These are phyloP conservation scores for Cheirogaleus major DNA, from an alignment of 2,797 vertebrate species.

Conservation along the genomic window DNA sequence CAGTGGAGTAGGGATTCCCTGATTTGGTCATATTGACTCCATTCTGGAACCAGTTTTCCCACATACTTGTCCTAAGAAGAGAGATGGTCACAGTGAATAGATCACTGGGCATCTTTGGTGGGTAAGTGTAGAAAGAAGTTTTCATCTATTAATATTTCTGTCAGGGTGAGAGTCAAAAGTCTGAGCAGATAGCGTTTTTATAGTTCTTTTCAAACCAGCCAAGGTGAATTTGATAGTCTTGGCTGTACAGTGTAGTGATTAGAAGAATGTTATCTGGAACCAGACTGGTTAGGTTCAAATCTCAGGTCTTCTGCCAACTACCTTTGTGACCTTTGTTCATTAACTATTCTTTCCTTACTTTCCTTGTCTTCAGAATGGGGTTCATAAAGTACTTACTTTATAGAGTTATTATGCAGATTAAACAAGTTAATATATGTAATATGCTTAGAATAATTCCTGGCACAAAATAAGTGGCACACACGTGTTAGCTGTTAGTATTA, in stretches of 20 bases:
- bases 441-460: neutral
- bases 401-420: neutral
- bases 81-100: neutral
- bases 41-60: neutral
- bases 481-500: neutral
- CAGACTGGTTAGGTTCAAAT: neutral
- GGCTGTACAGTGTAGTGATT: neutral
- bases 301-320: neutral
- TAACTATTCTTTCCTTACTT: neutral
- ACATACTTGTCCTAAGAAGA: neutral
- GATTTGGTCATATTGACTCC: neutral
- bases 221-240: neutral
- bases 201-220: neutral
- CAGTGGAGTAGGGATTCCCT: neutral
- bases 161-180: neutral
- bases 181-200: neutral
- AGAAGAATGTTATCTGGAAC: neutral
- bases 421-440: neutral
- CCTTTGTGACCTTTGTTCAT: conserved; percentile 1
- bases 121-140: neutral
- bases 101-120: neutral
- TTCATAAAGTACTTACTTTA: neutral
- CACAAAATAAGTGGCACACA: neutral
- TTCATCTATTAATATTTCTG: neutral
- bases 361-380: conserved; percentile 10